These are phyloP conservation scores for Smutsia gigantea DNA, from an alignment of 2,797 vertebrate genomes.

Conservation along the genomic window DNA sequence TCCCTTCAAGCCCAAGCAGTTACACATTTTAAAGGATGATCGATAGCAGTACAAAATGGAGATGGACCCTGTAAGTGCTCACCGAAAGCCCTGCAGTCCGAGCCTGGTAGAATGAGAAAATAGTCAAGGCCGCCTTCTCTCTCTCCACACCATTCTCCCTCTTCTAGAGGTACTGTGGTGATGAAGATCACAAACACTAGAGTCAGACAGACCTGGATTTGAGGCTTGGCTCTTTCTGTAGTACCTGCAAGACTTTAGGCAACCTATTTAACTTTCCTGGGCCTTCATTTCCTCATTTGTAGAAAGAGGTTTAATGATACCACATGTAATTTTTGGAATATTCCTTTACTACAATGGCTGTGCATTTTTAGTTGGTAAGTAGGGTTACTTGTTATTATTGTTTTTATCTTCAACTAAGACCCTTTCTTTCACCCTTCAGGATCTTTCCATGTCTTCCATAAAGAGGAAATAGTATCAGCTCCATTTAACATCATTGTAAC, in stretches of 20 bases:
- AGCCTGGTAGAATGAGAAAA: conserved; percentile 19
- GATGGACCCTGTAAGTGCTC: conserved; percentile 63
- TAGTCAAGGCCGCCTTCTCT: neutral
- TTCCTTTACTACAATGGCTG: neutral
- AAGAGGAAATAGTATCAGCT: neutral
- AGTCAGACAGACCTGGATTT: neutral
- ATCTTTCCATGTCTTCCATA: neutral
- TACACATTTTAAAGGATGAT: conserved; percentile 73
- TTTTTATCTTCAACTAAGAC: neutral
- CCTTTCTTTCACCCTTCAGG: neutral
- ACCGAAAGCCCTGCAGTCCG: neutral
- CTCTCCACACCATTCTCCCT: neutral
- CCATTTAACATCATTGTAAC: neutral
- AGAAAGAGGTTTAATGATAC: neutral
- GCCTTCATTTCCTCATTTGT: neutral
- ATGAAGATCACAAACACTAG: neutral
- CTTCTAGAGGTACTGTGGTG: neutral
- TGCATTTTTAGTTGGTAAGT: neutral
- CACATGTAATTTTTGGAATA: neutral
- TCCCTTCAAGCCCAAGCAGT: conserved; percentile 60
- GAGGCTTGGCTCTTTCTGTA: neutral
- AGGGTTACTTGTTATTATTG: neutral
- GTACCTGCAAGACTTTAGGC: neutral
- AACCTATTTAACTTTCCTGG: neutral
- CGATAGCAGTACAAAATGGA: conserved; percentile 57